Conservation (phyloP, 2,888 invertebrate genomes). For the Drosophila pseudotalamancana region DNA sequence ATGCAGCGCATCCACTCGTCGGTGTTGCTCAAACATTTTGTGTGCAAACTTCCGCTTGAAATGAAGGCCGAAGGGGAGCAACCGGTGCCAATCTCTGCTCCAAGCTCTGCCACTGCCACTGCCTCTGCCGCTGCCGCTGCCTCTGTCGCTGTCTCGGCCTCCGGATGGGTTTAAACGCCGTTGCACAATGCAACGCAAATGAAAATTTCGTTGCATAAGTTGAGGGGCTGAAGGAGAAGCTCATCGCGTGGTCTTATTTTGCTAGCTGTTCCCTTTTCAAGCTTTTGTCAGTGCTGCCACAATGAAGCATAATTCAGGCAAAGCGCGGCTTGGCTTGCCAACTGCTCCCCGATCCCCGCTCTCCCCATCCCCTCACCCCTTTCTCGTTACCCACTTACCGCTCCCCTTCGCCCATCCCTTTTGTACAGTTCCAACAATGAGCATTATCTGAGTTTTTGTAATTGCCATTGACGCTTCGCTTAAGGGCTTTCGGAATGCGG, state of each 20-base stretch:
- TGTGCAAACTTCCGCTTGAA: conserved; percentile 56
- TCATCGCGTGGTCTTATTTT: not conserved
- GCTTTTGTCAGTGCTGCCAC: conserved; percentile 54
- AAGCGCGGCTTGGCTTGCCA: conserved; percentile 13
- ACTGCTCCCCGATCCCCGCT: not conserved
- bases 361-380: not conserved
- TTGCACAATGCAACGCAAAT: conserved; percentile 34
- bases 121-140: conserved; percentile 1
- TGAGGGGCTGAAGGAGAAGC: conserved; percentile 20
- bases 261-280: conserved; percentile 5
- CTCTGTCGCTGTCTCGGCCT: not conserved
- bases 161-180: conserved; percentile 38
- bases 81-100: not conserved
- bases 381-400: no score
- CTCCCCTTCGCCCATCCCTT: not conserved
- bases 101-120: not conserved
- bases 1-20: conserved; percentile 26
- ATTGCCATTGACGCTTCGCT: conserved; percentile 46
- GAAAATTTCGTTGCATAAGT: conserved; percentile 55
- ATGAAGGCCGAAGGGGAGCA: conserved; percentile 3
- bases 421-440: conserved; percentile 35
- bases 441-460: conserved; percentile 56
- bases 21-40: conserved; percentile 2
- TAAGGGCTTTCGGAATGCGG: conserved; percentile 14
- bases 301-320: conserved; percentile 60